Evolutionary conservation across 2,888 invertebrate genomes (phyloP).

Genomic region (Folsomia candida): DNA sequence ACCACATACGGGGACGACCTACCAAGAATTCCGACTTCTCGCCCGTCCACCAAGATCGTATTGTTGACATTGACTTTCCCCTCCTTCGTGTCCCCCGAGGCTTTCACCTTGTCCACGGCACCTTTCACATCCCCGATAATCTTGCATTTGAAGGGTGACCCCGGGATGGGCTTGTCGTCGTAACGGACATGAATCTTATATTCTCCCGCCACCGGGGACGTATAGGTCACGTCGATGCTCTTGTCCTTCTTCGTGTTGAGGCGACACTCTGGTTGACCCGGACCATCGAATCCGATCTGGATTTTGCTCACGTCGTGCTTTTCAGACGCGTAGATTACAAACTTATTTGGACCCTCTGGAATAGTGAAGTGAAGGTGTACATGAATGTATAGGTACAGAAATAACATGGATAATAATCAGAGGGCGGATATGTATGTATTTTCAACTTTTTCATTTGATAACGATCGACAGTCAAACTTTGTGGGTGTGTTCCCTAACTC

Average conservation of each 20-base stretch:
- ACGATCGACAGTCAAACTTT: no score
- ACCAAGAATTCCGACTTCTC: slow-evolving; percentile 22
- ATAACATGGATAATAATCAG: background rate
- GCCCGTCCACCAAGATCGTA: slow-evolving; percentile 23
- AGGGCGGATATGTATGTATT: no score
- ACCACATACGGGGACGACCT: background rate
- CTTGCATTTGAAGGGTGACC: slow-evolving; percentile 21
- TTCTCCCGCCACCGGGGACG: slow-evolving; percentile 21
- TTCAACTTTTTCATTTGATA: no score
- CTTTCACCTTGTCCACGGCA: slow-evolving; percentile 18
- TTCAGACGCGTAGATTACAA: slow-evolving; percentile 18
- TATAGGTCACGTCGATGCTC: slow-evolving; percentile 25
- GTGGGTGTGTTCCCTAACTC: no score
- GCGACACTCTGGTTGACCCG: slow-evolving; percentile 26
- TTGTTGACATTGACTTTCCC: slow-evolving; percentile 19
- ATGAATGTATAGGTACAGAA: background rate
- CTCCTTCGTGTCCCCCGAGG: slow-evolving; percentile 19
- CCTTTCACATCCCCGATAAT: slow-evolving; percentile 27
- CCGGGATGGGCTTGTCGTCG: slow-evolving; percentile 22
- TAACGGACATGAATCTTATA: slow-evolving; percentile 27
- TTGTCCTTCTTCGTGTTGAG: slow-evolving; percentile 26
- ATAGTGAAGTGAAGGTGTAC: background rate
- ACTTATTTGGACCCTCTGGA: slow-evolving; percentile 28
- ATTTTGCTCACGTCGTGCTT: slow-evolving; percentile 25
- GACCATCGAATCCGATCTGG: slow-evolving; percentile 28